phyloP scores from a whole-genome alignment of 2,888 invertebrate genomes.

The Ichneumon xanthorius region DNA sequence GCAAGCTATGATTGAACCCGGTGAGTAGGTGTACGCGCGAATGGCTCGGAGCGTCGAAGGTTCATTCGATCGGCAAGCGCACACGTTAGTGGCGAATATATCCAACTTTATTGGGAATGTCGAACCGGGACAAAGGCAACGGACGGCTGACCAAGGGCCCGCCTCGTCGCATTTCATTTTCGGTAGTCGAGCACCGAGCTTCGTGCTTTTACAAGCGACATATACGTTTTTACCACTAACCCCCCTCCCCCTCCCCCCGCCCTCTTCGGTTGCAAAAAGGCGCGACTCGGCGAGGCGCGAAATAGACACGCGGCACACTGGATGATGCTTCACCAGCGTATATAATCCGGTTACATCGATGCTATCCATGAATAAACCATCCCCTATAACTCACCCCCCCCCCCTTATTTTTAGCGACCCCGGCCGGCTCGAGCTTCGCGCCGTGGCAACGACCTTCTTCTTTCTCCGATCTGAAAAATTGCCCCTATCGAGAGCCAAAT shows the following conservation, averaged over 20 bases:
- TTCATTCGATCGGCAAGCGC: neutral
- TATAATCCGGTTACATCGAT: conserved; percentile 67
- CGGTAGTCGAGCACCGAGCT: conserved; percentile 35
- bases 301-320: conserved; percentile 56
- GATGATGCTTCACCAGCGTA: conserved; percentile 50
- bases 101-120: neutral
- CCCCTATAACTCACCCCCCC: conserved; percentile 57
- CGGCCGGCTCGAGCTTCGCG: neutral
- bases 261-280: conserved; percentile 20
- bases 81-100: neutral
- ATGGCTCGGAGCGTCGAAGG: neutral
- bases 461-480: conserved; percentile 51
- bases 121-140: conserved; percentile 13
- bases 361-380: conserved; percentile 66
- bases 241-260: neutral
- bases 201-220: conserved; percentile 32
- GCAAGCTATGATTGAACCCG: neutral
- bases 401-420: conserved; percentile 16
- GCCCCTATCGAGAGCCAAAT: conserved; percentile 52
- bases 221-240: conserved; percentile 2
- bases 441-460: conserved; percentile 38
- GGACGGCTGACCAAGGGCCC: conserved; percentile 32
- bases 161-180: conserved; percentile 55
- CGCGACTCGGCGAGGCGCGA: conserved; percentile 59
- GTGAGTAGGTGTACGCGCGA: neutral